Evolutionary conservation across 2,113 vertebrate species (phyloP), one percentile per base, ranked within the genome.

Genomic region (Ophiodon elongatus): DNA sequence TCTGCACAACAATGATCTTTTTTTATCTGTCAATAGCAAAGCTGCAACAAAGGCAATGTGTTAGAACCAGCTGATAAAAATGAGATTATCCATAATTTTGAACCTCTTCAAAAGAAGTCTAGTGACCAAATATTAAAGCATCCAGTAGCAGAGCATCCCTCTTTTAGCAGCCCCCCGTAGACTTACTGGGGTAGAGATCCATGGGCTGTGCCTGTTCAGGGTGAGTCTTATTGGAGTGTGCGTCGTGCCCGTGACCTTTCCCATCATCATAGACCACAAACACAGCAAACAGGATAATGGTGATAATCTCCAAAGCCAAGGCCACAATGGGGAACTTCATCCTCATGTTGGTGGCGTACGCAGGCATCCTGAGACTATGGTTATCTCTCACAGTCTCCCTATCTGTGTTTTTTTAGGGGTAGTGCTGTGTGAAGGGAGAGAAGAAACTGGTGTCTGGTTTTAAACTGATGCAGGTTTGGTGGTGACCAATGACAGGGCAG

Each of bases 141-240:
- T 37, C 15, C 13, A 57, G 41, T 17, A 39, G 70, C n/a, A 77
- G 56, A 33, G 29, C 67, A 54, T 80, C 82, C 70, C 65, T 63
- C 31, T 56, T 29, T 9, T 3, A 52, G 64, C 2, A 39, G 6
- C 27, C 27, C 27, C 78, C 45, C 39, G 45, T 43, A 67, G 23
- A 93, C 98, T 98, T 95, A 99, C 98, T 37, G 82, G 97, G 95
- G 67, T 99, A 98, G n/a, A 95, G 94, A 0, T 65, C 27, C 91
- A 96, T 75, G 7, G 92, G 92, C 0, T 27, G 0, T 2, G 0
- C 0, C 0, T 8, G 0, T 6, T 84, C 14, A 37, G 27, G 21
- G 1, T 59, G 4, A 4, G 91, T 89, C 0, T 23, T 8, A 57
- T 92, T 92, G 70, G 31, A 0, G 62, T 83, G 90, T 0, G 0